Percentiles rank a stretch among this genome's conserved stretches.
These are phyloP conservation scores for Ateles fusciceps DNA, from an alignment of 2,797 vertebrate genomes.

Conservation along the genomic window DNA sequence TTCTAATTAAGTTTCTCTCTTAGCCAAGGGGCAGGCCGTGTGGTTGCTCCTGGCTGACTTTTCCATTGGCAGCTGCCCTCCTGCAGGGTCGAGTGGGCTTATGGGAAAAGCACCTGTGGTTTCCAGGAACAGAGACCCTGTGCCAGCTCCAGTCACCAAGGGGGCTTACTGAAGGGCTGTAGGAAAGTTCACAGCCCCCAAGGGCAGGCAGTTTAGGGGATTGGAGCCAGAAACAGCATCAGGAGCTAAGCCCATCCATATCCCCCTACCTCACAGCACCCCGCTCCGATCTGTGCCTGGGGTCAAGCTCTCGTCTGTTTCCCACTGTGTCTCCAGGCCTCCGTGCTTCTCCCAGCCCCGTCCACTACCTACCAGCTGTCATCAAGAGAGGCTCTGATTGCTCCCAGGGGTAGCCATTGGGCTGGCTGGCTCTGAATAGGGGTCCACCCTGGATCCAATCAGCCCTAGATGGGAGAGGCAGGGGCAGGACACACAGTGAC, in stretches of 20 bases:
- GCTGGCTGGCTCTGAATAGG: not conserved
- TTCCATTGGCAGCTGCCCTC: not conserved
- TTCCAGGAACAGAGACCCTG: not conserved
- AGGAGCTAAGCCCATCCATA: rapidly evolving
- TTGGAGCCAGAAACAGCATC: not conserved
- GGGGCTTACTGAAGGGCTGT: not conserved
- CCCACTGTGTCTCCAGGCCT: not conserved
- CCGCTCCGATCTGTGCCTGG: not conserved
- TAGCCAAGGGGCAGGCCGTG: not conserved
- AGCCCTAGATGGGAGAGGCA: not conserved
- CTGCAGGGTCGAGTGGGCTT: not conserved
- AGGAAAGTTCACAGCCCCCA: not conserved
- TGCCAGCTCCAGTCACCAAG: not conserved
- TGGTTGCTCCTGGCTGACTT: not conserved
- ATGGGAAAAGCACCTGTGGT: not conserved
- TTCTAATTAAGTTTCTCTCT: not conserved
- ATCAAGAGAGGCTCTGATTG: not conserved
- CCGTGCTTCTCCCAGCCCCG: not conserved
- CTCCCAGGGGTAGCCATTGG: not conserved
- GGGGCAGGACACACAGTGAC: not conserved
- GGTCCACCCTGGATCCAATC: not conserved
- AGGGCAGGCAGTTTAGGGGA: not conserved
- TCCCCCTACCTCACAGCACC: not conserved
- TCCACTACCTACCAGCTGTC: not conserved
- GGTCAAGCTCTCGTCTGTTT: not conserved